Evolutionary conservation across 2,888 invertebrate genomes (phyloP).

Genomic region (Magallana nippona): DNA sequence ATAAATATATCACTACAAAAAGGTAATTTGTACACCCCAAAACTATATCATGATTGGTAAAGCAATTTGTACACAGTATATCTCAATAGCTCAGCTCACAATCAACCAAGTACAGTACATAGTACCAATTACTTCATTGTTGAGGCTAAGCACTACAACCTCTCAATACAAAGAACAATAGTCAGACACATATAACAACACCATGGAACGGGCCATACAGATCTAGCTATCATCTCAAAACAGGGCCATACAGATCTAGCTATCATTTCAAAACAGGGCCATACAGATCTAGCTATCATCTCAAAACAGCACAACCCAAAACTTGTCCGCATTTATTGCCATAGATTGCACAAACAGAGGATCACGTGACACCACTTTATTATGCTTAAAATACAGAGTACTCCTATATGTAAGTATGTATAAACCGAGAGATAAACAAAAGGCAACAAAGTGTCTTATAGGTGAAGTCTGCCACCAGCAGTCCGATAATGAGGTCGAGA

Average conservation of each 20-base stretch:
- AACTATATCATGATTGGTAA: too few relatives aligned
- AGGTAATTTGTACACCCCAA: too few relatives aligned
- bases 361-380: neutral
- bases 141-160: neutral
- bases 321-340: neutral
- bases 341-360: slow-evolving; percentile 8
- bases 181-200: neutral
- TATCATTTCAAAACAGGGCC: too few relatives aligned
- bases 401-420: neutral
- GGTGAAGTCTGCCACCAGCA: slow-evolving; percentile 7
- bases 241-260: too few relatives aligned
- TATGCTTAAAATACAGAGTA: slow-evolving; percentile 11
- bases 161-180: neutral
- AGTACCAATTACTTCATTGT: neutral
- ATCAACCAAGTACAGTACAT: neutral
- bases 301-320: too few relatives aligned
- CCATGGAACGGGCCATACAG: neutral
- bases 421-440: slow-evolving; percentile 16
- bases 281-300: too few relatives aligned
- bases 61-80: too few relatives aligned
- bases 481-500: neutral
- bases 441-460: neutral
- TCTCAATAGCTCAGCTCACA: neutral
- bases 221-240: too few relatives aligned
- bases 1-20: too few relatives aligned